Evolutionary conservation across 2,888 invertebrate species (phyloP).

Genomic region (Protophormia terraenovae): DNA sequence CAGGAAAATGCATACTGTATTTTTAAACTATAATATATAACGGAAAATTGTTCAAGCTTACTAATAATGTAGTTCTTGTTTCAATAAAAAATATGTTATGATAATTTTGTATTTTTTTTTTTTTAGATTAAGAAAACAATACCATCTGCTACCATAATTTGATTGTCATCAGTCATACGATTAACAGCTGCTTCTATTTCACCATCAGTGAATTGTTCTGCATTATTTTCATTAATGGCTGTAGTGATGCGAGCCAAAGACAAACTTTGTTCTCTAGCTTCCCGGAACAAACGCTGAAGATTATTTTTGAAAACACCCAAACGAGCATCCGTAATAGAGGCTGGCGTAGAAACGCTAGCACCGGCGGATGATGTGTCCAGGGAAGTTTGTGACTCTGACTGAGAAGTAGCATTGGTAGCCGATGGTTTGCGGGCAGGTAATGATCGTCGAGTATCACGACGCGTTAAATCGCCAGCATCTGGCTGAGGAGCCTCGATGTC

Average conservation of each 20-base stretch:
- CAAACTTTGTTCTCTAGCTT: conserved; percentile 89
- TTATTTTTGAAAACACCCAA: conserved; percentile 88
- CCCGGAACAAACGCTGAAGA: conserved; percentile 89
- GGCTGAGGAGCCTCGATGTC: conserved; percentile 75
- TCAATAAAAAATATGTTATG: not conserved
- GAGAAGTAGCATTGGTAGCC: conserved; percentile 4
- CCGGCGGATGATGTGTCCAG: conserved; percentile 26
- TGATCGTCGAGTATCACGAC: conserved; percentile 77
- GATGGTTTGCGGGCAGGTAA: conserved; percentile 60
- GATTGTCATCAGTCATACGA: conserved; percentile 93
- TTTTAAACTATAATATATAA: not conserved
- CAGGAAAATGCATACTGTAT: not conserved
- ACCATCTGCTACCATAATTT: conserved; percentile 94
- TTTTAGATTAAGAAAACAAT: conserved; percentile 90
- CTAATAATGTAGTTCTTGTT: not conserved
- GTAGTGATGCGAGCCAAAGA: conserved; percentile 85
- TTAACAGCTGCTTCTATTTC: conserved; percentile 91
- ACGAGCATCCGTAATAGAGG: conserved; percentile 80
- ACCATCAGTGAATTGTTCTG: conserved; percentile 84
- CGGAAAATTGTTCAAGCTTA: not conserved
- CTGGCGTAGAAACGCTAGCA: conserved; percentile 69
- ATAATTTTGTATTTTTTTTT: not conserved
- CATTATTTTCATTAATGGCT: conserved; percentile 85
- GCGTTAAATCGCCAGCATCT: conserved; percentile 80
- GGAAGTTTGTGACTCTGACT: conserved; percentile 61